A percentile compares a stretch with the other conserved stretches of the same genome.
Evolutionary conservation across 2,797 vertebrate genomes (phyloP).

Genomic region (Gymnoscopelus braueri): DNA sequence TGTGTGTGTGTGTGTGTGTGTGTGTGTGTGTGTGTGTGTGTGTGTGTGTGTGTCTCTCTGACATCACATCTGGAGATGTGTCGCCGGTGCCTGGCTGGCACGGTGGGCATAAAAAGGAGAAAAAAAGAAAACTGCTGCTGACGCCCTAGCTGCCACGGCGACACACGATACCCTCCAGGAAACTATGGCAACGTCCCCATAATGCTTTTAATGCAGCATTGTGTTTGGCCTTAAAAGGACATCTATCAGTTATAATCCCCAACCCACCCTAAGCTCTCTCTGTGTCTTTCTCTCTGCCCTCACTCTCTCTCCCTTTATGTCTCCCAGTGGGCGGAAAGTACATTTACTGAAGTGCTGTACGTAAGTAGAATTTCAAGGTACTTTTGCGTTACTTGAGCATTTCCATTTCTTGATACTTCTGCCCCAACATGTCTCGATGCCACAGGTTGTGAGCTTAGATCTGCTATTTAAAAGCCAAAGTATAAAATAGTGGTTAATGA

Average conservation of each 20-base stretch:
- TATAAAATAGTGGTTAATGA: too few species aligned
- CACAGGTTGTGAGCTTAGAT: too few species aligned
- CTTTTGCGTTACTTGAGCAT: too few species aligned
- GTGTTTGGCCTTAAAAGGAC: conserved; percentile 57
- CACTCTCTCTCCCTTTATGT: neutral
- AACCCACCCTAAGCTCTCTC: conserved; percentile 37
- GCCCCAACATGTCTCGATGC: too few species aligned
- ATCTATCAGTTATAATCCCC: conserved; percentile 68
- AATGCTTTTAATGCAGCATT: conserved; percentile 71
- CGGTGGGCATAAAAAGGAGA: neutral
- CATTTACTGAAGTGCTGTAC: too few species aligned
- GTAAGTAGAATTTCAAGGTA: too few species aligned
- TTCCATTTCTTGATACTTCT: too few species aligned
- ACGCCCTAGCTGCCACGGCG: conserved; percentile 3
- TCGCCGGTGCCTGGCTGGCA: neutral
- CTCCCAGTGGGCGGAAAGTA: too few species aligned
- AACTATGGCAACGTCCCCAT: conserved; percentile 48
- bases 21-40: conserved; percentile 7
- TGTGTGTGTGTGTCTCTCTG: conserved; percentile 31
- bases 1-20: conserved; percentile 10
- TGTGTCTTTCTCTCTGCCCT: neutral
- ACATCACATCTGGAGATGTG: neutral
- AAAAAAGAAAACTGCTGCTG: too few species aligned
- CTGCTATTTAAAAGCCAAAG: too few species aligned
- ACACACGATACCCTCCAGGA: conserved; percentile 56